Evolutionary conservation across 2,888 invertebrate genomes (phyloP), one percentile per base, ranked within the genome.

Genomic region (Yponomeuta plumbellus): DNA sequence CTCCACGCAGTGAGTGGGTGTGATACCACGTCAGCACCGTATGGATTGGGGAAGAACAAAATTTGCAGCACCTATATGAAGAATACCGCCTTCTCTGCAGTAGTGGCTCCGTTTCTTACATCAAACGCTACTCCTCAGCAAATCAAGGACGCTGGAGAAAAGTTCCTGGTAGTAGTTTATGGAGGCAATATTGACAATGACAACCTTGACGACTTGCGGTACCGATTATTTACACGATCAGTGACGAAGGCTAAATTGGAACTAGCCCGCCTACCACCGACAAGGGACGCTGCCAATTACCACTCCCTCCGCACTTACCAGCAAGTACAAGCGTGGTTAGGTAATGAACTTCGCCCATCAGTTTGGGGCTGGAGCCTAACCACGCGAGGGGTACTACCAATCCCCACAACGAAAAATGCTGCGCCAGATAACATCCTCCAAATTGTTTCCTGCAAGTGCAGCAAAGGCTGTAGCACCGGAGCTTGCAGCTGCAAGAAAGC

Each of bases 261-360:
- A 34, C 34, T 65, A 11, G 67, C 69, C 62, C 61, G 64, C 34
- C 65, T 68, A 44, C 68, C 68, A 44, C 70, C 69, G 56, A 67
- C 69, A 52, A 56, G 44, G 62, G 68, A 66, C 59, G 66, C 66
- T 39, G 68, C 65, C 61, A 62, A 44, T 39, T 66, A 66, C 26
- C 68, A 67, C 66, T 75, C 76, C 75, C 71, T 73, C 73, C 68
- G 70, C 71, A 67, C 72, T 39, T 66, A 67, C 39, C 67, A 61
- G 52, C 67, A 65, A 59, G 59, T 66, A 20, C 67, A 66, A 34
- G 52, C 66, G 40, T 64, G 67, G 67, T 34, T 66, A 40, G 58
- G 40, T 22, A 67, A 65, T 62, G 61, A 40, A 66, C 21, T 59
- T 56, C 58, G 56, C 62, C 69, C 70, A 20, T 68, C 65, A 23